Evolutionary conservation across 2,888 invertebrate genomes (phyloP).

Genomic region (Drosophila ustulata): DNA sequence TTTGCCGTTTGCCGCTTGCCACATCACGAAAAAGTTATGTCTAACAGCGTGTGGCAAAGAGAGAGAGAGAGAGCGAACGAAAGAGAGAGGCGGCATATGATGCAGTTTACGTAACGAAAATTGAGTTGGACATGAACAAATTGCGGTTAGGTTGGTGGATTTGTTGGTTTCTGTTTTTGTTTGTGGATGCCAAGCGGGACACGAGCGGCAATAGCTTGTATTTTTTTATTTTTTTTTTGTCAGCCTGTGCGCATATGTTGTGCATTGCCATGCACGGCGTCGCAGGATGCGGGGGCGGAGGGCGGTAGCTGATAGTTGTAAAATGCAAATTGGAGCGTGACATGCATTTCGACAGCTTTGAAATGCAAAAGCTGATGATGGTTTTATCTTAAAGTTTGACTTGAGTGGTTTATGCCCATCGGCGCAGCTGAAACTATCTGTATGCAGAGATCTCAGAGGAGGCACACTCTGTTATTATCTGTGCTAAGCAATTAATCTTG

Average conservation of each 20-base stretch:
- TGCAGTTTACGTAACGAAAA: slow-evolving; percentile 80
- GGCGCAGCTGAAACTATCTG: background rate
- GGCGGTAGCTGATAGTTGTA: slow-evolving; percentile 42
- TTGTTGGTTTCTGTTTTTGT: slow-evolving; percentile 44
- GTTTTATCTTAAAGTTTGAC: slow-evolving; percentile 40
- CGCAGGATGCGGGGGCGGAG: background rate
- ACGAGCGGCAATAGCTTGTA: background rate
- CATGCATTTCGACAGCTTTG: slow-evolving; percentile 72
- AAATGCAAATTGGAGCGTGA: slow-evolving; percentile 78
- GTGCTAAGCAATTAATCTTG: slow-evolving; percentile 41
- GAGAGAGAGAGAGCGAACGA: background rate
- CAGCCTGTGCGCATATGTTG: slow-evolving; percentile 15
- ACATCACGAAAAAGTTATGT: slow-evolving; percentile 69
- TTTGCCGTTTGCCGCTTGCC: slow-evolving; percentile 5
- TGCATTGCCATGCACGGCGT: slow-evolving; percentile 23
- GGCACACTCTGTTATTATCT: background rate
- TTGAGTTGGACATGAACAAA: slow-evolving; percentile 79
- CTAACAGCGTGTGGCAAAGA: slow-evolving; percentile 49
- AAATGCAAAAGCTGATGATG: slow-evolving; percentile 47
- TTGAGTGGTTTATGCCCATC: slow-evolving; percentile 24
- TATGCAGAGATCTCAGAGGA: background rate
- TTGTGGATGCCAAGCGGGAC: slow-evolving; percentile 15
- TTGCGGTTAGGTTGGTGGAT: slow-evolving; percentile 70
- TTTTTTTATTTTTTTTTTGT: slow-evolving; percentile 27
- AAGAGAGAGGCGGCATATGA: slow-evolving; percentile 63